Percentiles rank a stretch among this genome's conserved stretches.
Evolutionary conservation across 2,113 vertebrate genomes (phyloP).

Genomic region (Gallinago jamesoni): DNA sequence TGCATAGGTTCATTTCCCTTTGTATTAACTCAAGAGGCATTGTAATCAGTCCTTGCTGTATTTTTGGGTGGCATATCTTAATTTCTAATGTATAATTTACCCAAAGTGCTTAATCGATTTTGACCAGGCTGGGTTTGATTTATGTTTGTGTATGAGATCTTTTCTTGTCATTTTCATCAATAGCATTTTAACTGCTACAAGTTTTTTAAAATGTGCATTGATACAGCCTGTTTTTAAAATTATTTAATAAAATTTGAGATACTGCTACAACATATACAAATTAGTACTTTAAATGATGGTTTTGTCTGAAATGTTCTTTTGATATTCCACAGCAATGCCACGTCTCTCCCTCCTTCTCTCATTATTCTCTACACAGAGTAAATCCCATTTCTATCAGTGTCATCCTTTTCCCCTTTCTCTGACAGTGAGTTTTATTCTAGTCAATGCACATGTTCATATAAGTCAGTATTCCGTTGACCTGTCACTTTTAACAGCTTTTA

Average conservation of each 20-base stretch:
- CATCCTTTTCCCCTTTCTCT: background rate
- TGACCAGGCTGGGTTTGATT: background rate
- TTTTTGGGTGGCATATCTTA: constrained; percentile 12
- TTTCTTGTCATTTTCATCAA: background rate
- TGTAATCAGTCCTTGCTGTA: background rate
- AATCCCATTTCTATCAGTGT: background rate
- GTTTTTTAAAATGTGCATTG: background rate
- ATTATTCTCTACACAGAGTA: background rate
- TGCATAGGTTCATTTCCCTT: constrained; percentile 6
- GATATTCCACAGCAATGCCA: background rate
- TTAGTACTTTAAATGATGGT: background rate
- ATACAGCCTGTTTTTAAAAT: background rate
- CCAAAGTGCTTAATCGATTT: background rate
- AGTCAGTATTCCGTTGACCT: background rate
- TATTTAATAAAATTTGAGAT: background rate
- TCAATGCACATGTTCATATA: background rate
- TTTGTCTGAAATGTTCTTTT: constrained; percentile 7
- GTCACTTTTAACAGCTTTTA: background rate
- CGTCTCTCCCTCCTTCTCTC: background rate
- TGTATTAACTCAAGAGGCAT: constrained; percentile 11
- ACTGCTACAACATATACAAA: background rate
- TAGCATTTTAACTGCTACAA: background rate
- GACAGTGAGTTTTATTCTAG: background rate
- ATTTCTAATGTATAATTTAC: background rate
- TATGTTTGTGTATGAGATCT: background rate